Conservation (phyloP, 2,113 vertebrate species). For the Copsychus sechellarum region DNA sequence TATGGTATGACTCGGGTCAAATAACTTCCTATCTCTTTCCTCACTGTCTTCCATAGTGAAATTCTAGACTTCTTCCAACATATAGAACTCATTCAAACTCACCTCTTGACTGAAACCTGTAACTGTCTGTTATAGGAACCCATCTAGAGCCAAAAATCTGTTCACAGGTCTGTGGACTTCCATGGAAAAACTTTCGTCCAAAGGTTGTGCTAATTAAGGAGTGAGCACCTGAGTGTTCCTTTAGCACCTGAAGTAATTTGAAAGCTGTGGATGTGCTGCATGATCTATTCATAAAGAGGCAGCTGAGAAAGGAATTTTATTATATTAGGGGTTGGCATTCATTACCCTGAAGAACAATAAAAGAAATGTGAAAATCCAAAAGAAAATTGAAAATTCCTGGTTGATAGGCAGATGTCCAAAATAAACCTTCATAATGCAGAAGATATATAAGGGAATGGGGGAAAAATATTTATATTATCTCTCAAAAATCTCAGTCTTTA, state of each 20-base stretch:
- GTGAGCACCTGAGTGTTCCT: not conserved
- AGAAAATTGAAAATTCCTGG: not conserved
- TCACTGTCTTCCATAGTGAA: not conserved
- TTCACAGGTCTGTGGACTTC: not conserved
- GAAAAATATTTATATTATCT: accelerated
- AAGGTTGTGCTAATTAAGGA: not conserved
- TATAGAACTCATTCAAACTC: not conserved
- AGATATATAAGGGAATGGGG: not conserved
- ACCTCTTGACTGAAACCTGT: not conserved
- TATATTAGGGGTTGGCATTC: not conserved
- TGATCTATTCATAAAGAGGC: not conserved
- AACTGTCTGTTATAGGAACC: not conserved
- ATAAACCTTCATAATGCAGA: not conserved
- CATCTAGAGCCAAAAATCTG: not conserved
- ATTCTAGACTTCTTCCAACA: not conserved
- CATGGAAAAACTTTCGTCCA: not conserved
- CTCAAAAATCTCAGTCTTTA: not conserved
- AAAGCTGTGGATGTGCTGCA: not conserved
- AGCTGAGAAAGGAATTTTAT: not conserved
- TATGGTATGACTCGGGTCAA: not conserved
- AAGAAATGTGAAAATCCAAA: not conserved
- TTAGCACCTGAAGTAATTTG: not conserved
- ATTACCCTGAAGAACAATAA: not conserved
- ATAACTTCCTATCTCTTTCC: not conserved
- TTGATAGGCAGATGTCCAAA: not conserved